Evolutionary conservation across 2,888 invertebrate species (phyloP), one percentile per base, ranked within the genome.

Genomic region (Hirtodrosophila trivittata): DNA sequence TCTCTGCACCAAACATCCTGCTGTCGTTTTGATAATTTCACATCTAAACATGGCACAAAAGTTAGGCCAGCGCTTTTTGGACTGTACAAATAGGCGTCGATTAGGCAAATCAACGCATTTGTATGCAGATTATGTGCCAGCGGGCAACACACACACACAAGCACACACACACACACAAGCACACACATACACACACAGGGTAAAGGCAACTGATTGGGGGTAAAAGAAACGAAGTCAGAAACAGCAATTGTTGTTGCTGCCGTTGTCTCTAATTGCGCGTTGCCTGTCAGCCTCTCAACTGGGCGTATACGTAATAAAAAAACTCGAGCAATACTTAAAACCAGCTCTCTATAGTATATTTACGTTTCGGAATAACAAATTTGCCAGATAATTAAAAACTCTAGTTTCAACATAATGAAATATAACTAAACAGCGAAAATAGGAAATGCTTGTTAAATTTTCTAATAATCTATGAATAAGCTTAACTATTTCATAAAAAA

Each of bases 101-200:
- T 82, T 82, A 86, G 83, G 87, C 82, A 85, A 87, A 86, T 86
- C 83, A 78, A 75, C 86, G 87, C 80, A 87, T 87, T 82, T 82
- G 82, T 82, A 82, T 86, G 86, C 82, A 83, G 87, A 82, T 85
- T 86, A 86, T 75, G 87, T 82, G 87, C 80, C 74, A 80, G 77
- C 78, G 64, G 75, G 75, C 71, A 70, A 46, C 57, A 41, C 57
- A 54, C 42, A 41, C 32, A 57, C 33, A 26, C 30, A 35, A 47
- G 49, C 42, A 58, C 46, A 13, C 45, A 43, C 9, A 47, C n/a
- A 35, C 28, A 57, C 26, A 49, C 18, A 30, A 26, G n/a, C 16
- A 49, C 10, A 33, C 21, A 25, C 6, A 18, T n/a, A 46, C 8
- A 35, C 12, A 42, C 3, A 54, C 7, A 12, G 14, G 14, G 35